A percentile compares a stretch with the other conserved stretches of the same genome.
phyloP scores from a whole-genome alignment of 2,113 vertebrate species.

The Crocuta crocuta region DNA sequence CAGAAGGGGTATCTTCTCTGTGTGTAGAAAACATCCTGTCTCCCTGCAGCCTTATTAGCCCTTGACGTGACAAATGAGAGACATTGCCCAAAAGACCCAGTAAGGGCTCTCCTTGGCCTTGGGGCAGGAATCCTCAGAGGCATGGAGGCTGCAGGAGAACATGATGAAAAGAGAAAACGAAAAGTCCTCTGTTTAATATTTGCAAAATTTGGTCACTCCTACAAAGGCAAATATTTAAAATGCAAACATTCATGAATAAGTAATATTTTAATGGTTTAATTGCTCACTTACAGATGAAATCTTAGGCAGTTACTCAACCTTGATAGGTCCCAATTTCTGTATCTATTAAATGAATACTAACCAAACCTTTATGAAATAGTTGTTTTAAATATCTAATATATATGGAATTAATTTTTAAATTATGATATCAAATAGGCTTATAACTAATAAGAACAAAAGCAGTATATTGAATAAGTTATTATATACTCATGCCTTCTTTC shows the following conservation, averaged over 20 bases:
- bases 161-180: not conserved
- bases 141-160: not conserved
- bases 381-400: not conserved
- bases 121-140: not conserved
- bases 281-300: not conserved
- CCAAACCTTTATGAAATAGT: not conserved
- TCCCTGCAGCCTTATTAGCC: not conserved
- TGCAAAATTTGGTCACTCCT: not conserved
- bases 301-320: not conserved
- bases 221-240: conserved; percentile 50
- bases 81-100: not conserved
- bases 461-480: not conserved
- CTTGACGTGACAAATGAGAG: not conserved
- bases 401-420: not conserved
- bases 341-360: not conserved
- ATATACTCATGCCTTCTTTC: not conserved
- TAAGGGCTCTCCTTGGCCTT: not conserved
- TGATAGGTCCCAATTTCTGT: not conserved
- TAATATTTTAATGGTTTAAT: not conserved
- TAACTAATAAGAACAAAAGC: not conserved
- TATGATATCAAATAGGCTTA: not conserved
- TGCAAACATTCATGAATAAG: not conserved
- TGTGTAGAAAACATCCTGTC: not conserved
- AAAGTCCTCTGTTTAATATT: not conserved
- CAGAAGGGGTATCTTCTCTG: not conserved